phyloP scores from a whole-genome alignment of 1,140 invertebrate species.

The Diabrotica undecimpunctata region DNA sequence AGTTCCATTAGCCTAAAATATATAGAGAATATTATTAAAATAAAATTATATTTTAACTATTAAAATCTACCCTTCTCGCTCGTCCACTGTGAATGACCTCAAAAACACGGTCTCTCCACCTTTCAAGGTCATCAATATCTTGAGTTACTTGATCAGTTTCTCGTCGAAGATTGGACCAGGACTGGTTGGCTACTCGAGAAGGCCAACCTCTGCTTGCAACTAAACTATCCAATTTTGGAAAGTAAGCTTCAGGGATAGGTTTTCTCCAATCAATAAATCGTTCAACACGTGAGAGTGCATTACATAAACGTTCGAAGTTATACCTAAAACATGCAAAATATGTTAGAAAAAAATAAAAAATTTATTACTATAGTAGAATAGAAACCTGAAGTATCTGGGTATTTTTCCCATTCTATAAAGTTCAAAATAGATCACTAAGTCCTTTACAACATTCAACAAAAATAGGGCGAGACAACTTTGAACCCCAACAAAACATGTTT shows the following conservation, averaged over 20 bases:
- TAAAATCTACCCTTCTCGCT: conserved; percentile 46
- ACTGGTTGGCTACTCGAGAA: conserved; percentile 56
- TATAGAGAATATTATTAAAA: too few relatives aligned
- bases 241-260: conserved; percentile 67
- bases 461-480: too few relatives aligned
- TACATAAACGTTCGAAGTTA: conserved; percentile 52
- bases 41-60: too few relatives aligned
- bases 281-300: conserved; percentile 55
- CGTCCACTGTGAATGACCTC: conserved; percentile 69
- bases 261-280: conserved; percentile 59
- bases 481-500: too few relatives aligned
- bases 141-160: conserved; percentile 61
- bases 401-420: too few relatives aligned
- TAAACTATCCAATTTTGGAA: conserved; percentile 66
- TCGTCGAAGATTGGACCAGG: conserved; percentile 61
- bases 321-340: conserved; percentile 34
- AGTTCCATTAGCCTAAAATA: too few relatives aligned
- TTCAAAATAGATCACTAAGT: too few relatives aligned
- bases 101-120: conserved; percentile 71
- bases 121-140: conserved; percentile 66
- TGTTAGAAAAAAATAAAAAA: too few relatives aligned
- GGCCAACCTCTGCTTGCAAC: conserved; percentile 62
- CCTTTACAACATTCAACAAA: too few relatives aligned
- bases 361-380: too few relatives aligned
- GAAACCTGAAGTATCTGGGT: too few relatives aligned